phyloP scores from a whole-genome alignment of 2,113 vertebrate genomes.

The Mustela lutreola region DNA sequence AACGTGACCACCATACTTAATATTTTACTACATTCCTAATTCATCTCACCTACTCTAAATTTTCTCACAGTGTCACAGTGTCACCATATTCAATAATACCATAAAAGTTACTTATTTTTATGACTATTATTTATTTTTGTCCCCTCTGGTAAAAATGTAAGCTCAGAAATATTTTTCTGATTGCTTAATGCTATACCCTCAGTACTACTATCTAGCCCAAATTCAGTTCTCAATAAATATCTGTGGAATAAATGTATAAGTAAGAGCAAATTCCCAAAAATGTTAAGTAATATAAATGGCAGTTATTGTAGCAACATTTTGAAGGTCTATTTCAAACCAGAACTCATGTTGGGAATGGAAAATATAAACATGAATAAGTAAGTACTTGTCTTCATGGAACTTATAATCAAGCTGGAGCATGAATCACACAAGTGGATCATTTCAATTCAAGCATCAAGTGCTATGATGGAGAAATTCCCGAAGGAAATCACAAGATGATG shows the following conservation, averaged over 20 bases:
- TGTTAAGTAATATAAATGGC: neutral
- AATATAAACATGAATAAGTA: constrained; percentile 18
- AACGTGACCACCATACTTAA: neutral
- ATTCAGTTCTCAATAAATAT: neutral
- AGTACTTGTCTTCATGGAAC: neutral
- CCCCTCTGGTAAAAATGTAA: neutral
- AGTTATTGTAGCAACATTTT: neutral
- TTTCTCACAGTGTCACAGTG: neutral
- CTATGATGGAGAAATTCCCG: neutral
- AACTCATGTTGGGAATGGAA: neutral
- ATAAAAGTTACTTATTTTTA: neutral
- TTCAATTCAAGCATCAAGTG: constrained; percentile 4
- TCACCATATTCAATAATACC: neutral
- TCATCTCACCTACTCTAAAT: neutral
- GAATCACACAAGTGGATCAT: neutral
- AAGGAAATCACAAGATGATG: neutral
- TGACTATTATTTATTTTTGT: neutral
- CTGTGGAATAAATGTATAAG: neutral
- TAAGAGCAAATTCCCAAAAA: neutral
- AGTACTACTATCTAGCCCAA: neutral
- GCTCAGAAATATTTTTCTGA: neutral
- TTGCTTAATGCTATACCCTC: neutral
- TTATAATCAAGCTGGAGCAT: neutral
- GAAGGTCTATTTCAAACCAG: neutral
- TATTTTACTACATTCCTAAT: neutral